A percentile compares a stretch with the other conserved stretches of the same genome.
Evolutionary conservation across 2,888 invertebrate species (phyloP).

Genomic region (Callosobruchus maculatus): DNA sequence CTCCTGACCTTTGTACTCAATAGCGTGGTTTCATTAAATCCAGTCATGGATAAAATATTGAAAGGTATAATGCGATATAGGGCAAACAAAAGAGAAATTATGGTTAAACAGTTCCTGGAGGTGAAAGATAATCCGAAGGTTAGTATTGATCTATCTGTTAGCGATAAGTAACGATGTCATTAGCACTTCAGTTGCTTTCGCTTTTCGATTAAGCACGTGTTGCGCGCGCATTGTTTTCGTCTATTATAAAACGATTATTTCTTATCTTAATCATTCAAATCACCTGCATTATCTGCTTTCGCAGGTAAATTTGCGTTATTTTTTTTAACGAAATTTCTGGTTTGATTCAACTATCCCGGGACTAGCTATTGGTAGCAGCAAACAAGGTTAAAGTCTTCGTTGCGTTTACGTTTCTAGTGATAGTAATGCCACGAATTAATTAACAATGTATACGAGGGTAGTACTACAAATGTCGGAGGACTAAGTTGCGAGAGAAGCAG

Average conservation of each 20-base stretch:
- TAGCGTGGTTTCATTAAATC: not conserved
- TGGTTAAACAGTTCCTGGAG: conserved; percentile 90
- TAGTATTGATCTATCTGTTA: conserved; percentile 39
- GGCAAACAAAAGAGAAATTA: conserved; percentile 71
- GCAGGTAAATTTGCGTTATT: too few relatives aligned
- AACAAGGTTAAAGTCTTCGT: not conserved
- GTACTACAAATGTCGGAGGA: not conserved
- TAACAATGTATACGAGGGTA: not conserved
- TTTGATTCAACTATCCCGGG: too few relatives aligned
- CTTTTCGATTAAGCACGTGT: not conserved
- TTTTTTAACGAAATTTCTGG: not conserved
- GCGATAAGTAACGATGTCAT: not conserved
- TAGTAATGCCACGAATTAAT: not conserved
- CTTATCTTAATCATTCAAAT: not conserved
- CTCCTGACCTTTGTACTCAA: not conserved
- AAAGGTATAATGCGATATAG: conserved; percentile 89
- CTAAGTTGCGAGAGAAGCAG: too few relatives aligned
- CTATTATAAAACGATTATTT: not conserved
- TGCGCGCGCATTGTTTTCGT: not conserved
- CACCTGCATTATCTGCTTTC: too few relatives aligned
- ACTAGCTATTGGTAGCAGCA: too few relatives aligned
- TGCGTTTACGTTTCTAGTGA: not conserved
- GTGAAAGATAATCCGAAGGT: conserved; percentile 87
- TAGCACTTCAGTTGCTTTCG: not conserved
- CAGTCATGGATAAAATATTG: conserved; percentile 77